These are phyloP conservation scores for Sebastes fasciatus DNA, from an alignment of 2,113 vertebrate species.

Conservation along the genomic window DNA sequence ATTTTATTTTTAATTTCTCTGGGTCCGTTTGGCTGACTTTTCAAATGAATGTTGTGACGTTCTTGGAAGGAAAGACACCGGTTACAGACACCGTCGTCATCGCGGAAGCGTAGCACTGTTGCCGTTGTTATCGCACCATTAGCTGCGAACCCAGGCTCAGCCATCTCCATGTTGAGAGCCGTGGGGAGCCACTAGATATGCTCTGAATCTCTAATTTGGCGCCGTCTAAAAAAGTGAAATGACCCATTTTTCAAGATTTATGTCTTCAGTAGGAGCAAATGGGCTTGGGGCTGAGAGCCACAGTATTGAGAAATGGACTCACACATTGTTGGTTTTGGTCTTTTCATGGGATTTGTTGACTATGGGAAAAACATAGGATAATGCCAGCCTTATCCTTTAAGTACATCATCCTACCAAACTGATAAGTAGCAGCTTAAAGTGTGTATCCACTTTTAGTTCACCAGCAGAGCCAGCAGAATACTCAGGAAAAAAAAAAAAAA, in stretches of 20 bases:
- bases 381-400: background rate
- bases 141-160: no score
- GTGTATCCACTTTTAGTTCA: conserved; percentile 1
- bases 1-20: no score
- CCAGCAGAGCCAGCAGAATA: background rate
- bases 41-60: no score
- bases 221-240: background rate
- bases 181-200: no score
- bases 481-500: background rate
- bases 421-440: background rate
- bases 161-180: no score
- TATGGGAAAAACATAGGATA: background rate
- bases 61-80: no score
- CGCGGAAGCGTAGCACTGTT: no score
- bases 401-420: background rate
- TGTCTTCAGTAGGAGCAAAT: background rate
- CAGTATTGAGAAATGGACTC: background rate
- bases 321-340: background rate
- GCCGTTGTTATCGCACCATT: no score
- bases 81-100: no score
- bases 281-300: background rate
- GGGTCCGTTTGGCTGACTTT: no score
- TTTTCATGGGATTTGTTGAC: background rate
- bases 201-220: no score
- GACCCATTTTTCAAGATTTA: background rate